Percentiles rank a stretch among this genome's conserved stretches.
Evolutionary conservation across 2,888 invertebrate genomes (phyloP).

Genomic region (Synanthedon formicaeformis): DNA sequence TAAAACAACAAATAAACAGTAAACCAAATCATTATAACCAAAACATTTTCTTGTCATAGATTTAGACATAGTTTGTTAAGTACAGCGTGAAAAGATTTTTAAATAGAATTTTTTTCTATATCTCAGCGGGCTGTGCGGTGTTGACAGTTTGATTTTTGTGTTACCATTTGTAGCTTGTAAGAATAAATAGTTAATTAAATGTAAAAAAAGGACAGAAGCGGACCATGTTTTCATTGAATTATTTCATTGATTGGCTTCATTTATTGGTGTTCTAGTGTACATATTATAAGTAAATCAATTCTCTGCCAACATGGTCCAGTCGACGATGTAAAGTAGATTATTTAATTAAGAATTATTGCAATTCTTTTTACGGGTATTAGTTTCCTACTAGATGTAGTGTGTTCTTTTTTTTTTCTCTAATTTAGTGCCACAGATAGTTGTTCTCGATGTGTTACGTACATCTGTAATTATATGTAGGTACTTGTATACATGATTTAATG

Average conservation of each 20-base stretch:
- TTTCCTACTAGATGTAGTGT: slow-evolving; percentile 67
- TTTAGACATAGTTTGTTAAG: too few relatives aligned
- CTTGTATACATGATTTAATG: slow-evolving; percentile 36
- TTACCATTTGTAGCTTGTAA: background rate
- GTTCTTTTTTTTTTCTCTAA: slow-evolving; percentile 49
- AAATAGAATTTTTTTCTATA: slow-evolving; percentile 1
- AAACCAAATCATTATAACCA: too few relatives aligned
- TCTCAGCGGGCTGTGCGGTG: slow-evolving; percentile 12
- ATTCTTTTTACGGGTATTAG: slow-evolving; percentile 72
- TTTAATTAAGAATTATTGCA: slow-evolving; percentile 34
- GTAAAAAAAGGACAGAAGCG: background rate
- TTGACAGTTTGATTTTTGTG: slow-evolving; percentile 1
- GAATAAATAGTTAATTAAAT: background rate
- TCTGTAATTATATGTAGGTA: slow-evolving; percentile 32
- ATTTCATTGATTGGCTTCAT: slow-evolving; percentile 13
- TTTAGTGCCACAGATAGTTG: slow-evolving; percentile 29
- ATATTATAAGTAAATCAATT: background rate
- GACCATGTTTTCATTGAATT: slow-evolving; percentile 29
- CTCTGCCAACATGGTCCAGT: slow-evolving; percentile 3
- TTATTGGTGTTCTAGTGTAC: slow-evolving; percentile 14
- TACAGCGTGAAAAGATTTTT: too few relatives aligned
- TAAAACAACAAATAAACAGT: too few relatives aligned
- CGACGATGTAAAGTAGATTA: slow-evolving; percentile 4
- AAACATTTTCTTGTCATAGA: too few relatives aligned
- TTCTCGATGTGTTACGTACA: slow-evolving; percentile 53